Conservation (phyloP, 37 sponge, comb jelly and placozoan species). For the Amphimedon queenslandica region DNA sequence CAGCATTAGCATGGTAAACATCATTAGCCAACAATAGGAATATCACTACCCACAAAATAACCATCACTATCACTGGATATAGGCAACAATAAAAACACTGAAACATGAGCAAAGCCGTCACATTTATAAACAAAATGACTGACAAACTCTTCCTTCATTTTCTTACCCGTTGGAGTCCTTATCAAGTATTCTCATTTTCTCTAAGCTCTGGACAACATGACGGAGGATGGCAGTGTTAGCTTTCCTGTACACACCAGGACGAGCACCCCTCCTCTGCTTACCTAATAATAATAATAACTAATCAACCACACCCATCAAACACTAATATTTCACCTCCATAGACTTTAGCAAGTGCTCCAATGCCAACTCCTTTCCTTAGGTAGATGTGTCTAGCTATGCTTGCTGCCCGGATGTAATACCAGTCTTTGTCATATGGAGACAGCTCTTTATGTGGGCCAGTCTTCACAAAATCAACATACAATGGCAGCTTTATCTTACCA, state of each 20-base stretch:
- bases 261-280: constrained; percentile 68
- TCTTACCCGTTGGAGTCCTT: constrained; percentile 73
- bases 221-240: constrained; percentile 61
- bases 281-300: constrained; percentile 37
- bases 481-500: constrained; percentile 69
- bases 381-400: constrained; percentile 82
- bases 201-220: constrained; percentile 71
- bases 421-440: constrained; percentile 86
- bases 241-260: constrained; percentile 38
- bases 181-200: constrained; percentile 75
- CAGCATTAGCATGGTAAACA: too few species aligned
- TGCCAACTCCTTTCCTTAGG: constrained; percentile 73
- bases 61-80: too few species aligned
- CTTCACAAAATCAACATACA: constrained; percentile 78
- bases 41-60: too few species aligned
- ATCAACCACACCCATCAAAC: too few species aligned
- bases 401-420: constrained; percentile 89
- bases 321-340: constrained; percentile 92
- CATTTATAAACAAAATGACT: too few species aligned
- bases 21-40: too few species aligned
- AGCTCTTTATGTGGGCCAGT: constrained; percentile 80
- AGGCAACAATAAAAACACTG: too few species aligned
- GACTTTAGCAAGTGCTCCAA: constrained; percentile 71
- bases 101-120: too few species aligned
- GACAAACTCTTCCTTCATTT: too few species aligned